Conservation (phyloP, 2,888 invertebrate genomes). For the Clunio marinus region DNA sequence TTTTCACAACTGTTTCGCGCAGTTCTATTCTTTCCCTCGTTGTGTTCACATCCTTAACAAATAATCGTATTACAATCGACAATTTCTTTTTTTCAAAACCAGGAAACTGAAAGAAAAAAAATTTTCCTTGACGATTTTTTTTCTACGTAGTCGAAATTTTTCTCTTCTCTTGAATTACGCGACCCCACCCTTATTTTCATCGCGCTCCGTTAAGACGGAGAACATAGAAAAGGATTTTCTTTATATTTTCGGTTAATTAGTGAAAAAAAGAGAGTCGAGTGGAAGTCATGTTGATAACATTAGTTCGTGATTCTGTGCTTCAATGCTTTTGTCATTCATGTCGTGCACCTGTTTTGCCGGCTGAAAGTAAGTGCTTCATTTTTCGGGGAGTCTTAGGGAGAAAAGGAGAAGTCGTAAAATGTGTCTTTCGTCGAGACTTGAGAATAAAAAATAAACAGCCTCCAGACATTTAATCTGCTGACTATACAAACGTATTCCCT, state of each 20-base stretch:
- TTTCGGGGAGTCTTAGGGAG: not conserved
- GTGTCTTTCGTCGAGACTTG: not conserved
- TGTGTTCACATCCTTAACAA: slow-evolving; percentile 10
- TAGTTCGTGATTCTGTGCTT: slow-evolving; percentile 87
- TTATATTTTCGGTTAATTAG: no score
- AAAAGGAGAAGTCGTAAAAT: not conserved
- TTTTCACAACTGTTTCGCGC: slow-evolving; percentile 24
- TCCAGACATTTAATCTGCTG: slow-evolving; percentile 3
- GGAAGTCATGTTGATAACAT: slow-evolving; percentile 72
- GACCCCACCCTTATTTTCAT: slow-evolving; percentile 33
- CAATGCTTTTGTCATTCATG: slow-evolving; percentile 92
- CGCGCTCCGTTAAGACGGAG: no score
- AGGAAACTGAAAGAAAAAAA: slow-evolving; percentile 21
- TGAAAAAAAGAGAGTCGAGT: no score
- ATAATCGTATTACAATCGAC: no score
- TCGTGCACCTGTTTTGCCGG: slow-evolving; percentile 74
- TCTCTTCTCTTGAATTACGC: not conserved
- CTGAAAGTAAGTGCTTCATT: slow-evolving; percentile 53
- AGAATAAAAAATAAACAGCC: slow-evolving; percentile 3
- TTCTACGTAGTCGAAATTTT: slow-evolving; percentile 29
- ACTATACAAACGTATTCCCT: not conserved
- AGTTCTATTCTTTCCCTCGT: slow-evolving; percentile 17
- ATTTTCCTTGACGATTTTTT: slow-evolving; percentile 21
- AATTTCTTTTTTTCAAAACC: not conserved
- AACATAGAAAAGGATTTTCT: no score